These are phyloP conservation scores for Urophycis tenuis DNA, from an alignment of 2,797 vertebrate species.

Conservation along the genomic window DNA sequence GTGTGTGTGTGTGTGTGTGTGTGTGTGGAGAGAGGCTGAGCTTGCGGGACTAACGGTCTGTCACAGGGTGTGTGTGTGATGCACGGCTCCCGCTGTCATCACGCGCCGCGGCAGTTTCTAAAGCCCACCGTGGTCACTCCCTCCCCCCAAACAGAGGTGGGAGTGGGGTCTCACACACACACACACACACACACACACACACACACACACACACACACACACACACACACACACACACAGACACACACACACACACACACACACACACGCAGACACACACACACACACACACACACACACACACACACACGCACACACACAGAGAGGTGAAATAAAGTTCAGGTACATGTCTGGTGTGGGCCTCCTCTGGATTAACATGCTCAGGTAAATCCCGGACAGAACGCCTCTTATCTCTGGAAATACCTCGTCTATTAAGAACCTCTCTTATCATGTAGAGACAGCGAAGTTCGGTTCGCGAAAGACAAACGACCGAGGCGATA, in stretches of 20 bases:
- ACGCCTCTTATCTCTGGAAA: background rate
- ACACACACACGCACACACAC: background rate
- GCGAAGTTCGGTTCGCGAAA: background rate
- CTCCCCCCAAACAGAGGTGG: background rate
- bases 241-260: background rate
- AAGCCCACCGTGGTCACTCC: background rate
- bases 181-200: no score
- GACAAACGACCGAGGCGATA: background rate
- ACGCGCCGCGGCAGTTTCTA: background rate
- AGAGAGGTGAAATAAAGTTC: background rate
- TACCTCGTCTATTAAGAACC: background rate
- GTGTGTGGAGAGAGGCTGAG: background rate
- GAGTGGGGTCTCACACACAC: background rate
- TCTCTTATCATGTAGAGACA: background rate
- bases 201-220: no score
- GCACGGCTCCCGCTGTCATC: background rate
- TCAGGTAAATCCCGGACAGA: background rate
- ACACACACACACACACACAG: no score
- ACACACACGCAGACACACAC: background rate
- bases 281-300: slow-evolving; percentile 1
- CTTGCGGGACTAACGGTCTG: background rate
- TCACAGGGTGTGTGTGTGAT: background rate
- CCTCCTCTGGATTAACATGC: background rate
- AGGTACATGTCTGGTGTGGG: background rate
- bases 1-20: slow-evolving; percentile 5